Conservation (phyloP, 2,888 invertebrate genomes). For the Cephus pygmeus region DNA sequence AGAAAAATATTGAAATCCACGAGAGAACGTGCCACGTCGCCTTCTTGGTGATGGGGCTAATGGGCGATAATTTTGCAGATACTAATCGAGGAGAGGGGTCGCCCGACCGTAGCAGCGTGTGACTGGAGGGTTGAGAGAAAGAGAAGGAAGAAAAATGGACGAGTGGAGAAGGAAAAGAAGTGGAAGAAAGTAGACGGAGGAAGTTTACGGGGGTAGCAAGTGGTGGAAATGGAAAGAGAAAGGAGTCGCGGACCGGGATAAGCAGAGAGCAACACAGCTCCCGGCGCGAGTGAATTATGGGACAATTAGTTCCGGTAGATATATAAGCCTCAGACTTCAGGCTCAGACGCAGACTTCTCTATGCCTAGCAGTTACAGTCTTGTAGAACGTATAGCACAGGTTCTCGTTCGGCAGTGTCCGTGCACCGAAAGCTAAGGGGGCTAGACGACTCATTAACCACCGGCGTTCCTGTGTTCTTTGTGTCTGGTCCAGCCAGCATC, state of each 20-base stretch:
- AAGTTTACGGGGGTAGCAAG: neutral
- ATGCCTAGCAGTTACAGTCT: constrained; percentile 14
- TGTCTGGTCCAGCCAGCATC: constrained; percentile 27
- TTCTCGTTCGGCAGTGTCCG: constrained; percentile 5
- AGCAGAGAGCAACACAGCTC: constrained; percentile 40
- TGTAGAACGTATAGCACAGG: constrained; percentile 19
- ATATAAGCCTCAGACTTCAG: constrained; percentile 55
- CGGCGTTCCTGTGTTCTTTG: constrained; percentile 43
- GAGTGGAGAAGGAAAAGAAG: constrained; percentile 3
- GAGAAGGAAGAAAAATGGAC: constrained; percentile 15
- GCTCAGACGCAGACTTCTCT: constrained; percentile 23
- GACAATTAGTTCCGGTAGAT: constrained; percentile 62
- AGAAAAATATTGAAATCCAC: neutral
- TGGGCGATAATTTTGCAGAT: constrained; percentile 6
- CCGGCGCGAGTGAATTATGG: constrained; percentile 58
- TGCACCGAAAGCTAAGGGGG: constrained; percentile 24
- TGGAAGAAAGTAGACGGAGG: neutral
- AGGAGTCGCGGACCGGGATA: constrained; percentile 42
- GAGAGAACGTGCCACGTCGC: neutral
- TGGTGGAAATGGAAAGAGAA: constrained; percentile 13
- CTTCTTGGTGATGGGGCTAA: neutral
- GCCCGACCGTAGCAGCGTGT: neutral
- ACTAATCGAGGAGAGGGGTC: neutral
- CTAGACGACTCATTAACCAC: constrained; percentile 54
- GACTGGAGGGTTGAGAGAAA: constrained; percentile 2